Evolutionary conservation across 1,140 invertebrate species (phyloP).

Genomic region (Acromyrmex heyeri): DNA sequence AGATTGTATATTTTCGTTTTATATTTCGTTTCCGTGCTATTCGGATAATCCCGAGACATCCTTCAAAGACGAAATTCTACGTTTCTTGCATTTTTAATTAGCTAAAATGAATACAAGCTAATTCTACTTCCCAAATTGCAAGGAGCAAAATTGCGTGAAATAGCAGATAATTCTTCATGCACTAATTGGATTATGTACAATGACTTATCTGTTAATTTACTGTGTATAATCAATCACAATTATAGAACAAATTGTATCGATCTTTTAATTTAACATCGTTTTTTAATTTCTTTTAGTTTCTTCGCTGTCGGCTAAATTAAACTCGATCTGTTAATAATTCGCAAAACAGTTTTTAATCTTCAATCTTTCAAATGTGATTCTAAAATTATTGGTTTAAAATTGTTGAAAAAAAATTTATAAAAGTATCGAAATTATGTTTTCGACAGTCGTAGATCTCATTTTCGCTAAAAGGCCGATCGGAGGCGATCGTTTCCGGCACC

Average conservation of each 20-base stretch:
- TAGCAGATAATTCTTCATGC: conserved; percentile 14
- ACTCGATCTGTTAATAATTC: neutral
- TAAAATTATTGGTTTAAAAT: conserved; percentile 17
- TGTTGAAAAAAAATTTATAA: neutral
- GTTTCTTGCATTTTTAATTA: conserved; percentile 40
- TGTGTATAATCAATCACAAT: conserved; percentile 5
- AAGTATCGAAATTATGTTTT: conserved; percentile 9
- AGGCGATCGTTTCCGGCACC: conserved; percentile 63
- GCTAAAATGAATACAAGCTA: conserved; percentile 10
- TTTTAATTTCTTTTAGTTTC: neutral
- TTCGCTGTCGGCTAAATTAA: neutral
- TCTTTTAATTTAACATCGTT: neutral
- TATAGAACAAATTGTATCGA: neutral
- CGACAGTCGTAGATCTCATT: conserved; percentile 62
- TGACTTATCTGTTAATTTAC: neutral
- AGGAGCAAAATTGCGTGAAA: neutral
- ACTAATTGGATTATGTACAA: conserved; percentile 17
- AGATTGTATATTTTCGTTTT: conserved; percentile 66
- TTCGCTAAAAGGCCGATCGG: conserved; percentile 41
- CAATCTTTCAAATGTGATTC: neutral
- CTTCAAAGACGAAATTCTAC: neutral
- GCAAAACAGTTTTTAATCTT: neutral
- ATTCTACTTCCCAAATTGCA: neutral
- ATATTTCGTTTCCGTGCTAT: conserved; percentile 5
- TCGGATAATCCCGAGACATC: neutral